phyloP scores from a whole-genome alignment of 2,888 invertebrate species.

The Apeira syringaria region DNA sequence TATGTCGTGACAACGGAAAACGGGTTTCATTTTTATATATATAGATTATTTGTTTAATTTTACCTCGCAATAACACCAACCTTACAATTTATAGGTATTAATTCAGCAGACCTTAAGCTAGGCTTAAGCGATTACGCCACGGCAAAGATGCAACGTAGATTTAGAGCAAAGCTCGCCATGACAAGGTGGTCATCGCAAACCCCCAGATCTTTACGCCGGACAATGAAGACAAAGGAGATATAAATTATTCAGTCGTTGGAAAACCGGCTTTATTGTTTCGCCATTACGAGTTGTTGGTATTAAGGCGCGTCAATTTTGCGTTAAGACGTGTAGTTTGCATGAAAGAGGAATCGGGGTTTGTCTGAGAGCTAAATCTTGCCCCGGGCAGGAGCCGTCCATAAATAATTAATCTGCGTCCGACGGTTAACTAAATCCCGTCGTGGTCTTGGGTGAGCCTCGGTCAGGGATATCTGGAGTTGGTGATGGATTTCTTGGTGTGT shows the following conservation, averaged over 20 bases:
- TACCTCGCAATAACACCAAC: neutral
- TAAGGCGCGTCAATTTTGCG: constrained; percentile 73
- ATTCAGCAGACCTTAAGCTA: constrained; percentile 58
- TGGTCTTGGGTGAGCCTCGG: constrained; percentile 56
- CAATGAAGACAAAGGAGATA: constrained; percentile 78
- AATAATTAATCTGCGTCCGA: constrained; percentile 80
- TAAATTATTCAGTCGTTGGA: constrained; percentile 75
- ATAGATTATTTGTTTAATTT: neutral
- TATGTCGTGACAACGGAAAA: too few species aligned
- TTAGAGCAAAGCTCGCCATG: constrained; percentile 76
- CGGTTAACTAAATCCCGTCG: constrained; percentile 71
- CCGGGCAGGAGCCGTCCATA: constrained; percentile 66
- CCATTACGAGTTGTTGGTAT: constrained; percentile 69
- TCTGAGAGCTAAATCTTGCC: constrained; percentile 78
- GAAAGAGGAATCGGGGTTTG: constrained; percentile 73
- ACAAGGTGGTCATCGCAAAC: constrained; percentile 82
- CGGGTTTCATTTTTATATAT: too few species aligned
- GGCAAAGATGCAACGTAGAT: constrained; percentile 81
- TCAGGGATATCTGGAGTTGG: constrained; percentile 39
- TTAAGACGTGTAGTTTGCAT: constrained; percentile 81
- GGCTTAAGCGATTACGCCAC: constrained; percentile 73
- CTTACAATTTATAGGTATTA: constrained; percentile 67
- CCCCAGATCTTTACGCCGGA: constrained; percentile 74
- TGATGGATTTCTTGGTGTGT: constrained; percentile 36
- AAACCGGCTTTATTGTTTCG: constrained; percentile 69